Percentiles rank a stretch among this genome's conserved stretches.
These are phyloP conservation scores for Eolophus roseicapilla DNA, from an alignment of 2,113 vertebrate genomes.

Conservation along the genomic window DNA sequence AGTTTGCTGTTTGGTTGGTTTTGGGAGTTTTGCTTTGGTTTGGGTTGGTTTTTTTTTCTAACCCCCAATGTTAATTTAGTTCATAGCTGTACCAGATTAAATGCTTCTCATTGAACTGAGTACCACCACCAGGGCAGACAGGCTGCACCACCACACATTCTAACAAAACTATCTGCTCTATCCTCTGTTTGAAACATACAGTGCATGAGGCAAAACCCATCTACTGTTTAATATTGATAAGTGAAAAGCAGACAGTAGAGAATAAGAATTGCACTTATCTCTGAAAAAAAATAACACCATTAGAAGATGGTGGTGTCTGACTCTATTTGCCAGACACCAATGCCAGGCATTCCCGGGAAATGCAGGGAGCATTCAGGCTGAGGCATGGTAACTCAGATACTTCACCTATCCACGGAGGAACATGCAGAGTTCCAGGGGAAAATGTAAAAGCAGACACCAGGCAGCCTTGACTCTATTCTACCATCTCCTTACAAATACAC, in stretches of 20 bases:
- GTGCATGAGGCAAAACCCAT: background rate
- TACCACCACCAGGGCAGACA: rapidly evolving
- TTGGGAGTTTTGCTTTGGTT: too few relatives aligned
- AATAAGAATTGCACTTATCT: background rate
- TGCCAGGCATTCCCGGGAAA: background rate
- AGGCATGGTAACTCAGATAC: background rate
- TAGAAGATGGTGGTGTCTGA: background rate
- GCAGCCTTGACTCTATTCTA: background rate
- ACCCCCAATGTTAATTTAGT: too few relatives aligned
- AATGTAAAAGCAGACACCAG: background rate
- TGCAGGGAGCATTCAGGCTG: background rate
- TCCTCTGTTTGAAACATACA: background rate
- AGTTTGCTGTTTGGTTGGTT: background rate
- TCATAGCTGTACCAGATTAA: background rate
- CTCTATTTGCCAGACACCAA: background rate
- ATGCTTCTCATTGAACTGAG: background rate
- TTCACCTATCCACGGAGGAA: background rate
- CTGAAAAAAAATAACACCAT: rapidly evolving
- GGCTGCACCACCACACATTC: background rate
- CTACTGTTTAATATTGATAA: background rate
- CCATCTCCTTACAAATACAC: background rate
- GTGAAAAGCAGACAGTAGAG: background rate
- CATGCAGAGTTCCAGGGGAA: background rate
- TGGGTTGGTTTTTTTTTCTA: background rate
- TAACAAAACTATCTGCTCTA: background rate